A percentile compares a stretch with the other conserved stretches of the same genome.
phyloP scores from a whole-genome alignment of 2,797 vertebrate species.

The Coregonus ussuriensis region DNA sequence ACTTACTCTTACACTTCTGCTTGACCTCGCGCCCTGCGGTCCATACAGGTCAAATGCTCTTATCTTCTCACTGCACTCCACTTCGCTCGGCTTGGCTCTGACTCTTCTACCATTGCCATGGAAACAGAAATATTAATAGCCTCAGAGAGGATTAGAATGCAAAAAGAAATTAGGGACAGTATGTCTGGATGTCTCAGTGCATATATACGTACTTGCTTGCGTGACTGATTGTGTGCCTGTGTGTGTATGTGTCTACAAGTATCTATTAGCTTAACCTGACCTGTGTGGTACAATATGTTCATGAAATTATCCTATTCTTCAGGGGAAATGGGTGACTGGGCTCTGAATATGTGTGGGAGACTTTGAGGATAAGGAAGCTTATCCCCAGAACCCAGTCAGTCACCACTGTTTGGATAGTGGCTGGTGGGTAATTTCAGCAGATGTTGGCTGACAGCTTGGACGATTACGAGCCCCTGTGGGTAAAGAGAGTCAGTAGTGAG shows the following conservation, averaged over 20 bases:
- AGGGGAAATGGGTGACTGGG: constrained; percentile 4
- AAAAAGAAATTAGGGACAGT: constrained; percentile 8
- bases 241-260: neutral
- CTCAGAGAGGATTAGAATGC: constrained; percentile 65
- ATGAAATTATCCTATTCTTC: neutral
- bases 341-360: constrained; percentile 47
- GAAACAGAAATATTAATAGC: constrained; percentile 72
- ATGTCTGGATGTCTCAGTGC: constrained; percentile 22
- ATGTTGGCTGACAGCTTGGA: constrained; percentile 77
- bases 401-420: constrained; percentile 66
- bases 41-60: constrained; percentile 69
- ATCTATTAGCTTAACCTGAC: constrained; percentile 5
- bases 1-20: constrained; percentile 55
- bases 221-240: neutral
- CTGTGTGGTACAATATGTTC: constrained; percentile 28
- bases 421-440: constrained; percentile 73
- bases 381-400: constrained; percentile 59
- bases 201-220: neutral
- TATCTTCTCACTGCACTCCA: constrained; percentile 63
- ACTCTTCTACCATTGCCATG: constrained; percentile 65
- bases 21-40: constrained; percentile 67
- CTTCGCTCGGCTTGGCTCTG: constrained; percentile 52
- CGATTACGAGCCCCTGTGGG: constrained; percentile 75
- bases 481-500: constrained; percentile 67
- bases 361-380: constrained; percentile 57